A percentile compares a stretch with the other conserved stretches of the same genome.
Evolutionary conservation across 1,140 invertebrate species (phyloP).

Genomic region (Hypothenemus hampei): DNA sequence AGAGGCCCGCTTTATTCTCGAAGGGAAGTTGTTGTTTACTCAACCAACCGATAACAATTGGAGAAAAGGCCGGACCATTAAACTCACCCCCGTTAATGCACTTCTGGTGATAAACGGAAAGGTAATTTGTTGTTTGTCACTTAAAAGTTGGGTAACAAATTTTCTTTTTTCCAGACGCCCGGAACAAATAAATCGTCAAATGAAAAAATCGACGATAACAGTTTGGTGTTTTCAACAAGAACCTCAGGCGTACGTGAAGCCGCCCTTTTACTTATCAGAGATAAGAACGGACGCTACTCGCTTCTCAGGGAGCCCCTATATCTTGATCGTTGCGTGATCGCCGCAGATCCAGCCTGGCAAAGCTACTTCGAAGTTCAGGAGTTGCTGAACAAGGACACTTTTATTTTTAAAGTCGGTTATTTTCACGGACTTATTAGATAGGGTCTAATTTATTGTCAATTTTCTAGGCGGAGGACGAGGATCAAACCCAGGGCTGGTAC

Average conservation of each 20-base stretch:
- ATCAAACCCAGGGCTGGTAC: conserved; percentile 83
- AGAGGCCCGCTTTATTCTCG: conserved; percentile 79
- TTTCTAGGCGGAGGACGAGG: conserved; percentile 71
- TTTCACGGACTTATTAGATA: not conserved
- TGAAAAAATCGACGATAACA: conserved; percentile 43
- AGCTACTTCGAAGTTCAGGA: conserved; percentile 96
- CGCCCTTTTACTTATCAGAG: conserved; percentile 79
- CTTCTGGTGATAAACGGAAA: conserved; percentile 83
- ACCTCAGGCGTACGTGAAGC: conserved; percentile 76
- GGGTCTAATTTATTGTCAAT: not conserved
- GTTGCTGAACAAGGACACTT: conserved; percentile 86
- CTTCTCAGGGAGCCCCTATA: conserved; percentile 83
- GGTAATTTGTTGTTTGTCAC: conserved; percentile 48
- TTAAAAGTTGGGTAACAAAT: not conserved
- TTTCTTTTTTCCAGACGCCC: conserved; percentile 21
- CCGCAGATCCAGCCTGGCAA: conserved; percentile 76
- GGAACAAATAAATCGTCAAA: conserved; percentile 23
- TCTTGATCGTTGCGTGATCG: conserved; percentile 85
- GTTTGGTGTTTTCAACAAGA: conserved; percentile 55
- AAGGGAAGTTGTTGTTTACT: conserved; percentile 79
- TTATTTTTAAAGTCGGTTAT: conserved; percentile 80
- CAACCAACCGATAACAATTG: conserved; percentile 86
- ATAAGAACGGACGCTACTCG: conserved; percentile 83
- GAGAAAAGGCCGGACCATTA: conserved; percentile 80
- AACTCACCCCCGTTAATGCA: conserved; percentile 80